These are phyloP conservation scores for Melopsittacus undulatus DNA, from an alignment of 2,797 vertebrate species.

Conservation along the genomic window DNA sequence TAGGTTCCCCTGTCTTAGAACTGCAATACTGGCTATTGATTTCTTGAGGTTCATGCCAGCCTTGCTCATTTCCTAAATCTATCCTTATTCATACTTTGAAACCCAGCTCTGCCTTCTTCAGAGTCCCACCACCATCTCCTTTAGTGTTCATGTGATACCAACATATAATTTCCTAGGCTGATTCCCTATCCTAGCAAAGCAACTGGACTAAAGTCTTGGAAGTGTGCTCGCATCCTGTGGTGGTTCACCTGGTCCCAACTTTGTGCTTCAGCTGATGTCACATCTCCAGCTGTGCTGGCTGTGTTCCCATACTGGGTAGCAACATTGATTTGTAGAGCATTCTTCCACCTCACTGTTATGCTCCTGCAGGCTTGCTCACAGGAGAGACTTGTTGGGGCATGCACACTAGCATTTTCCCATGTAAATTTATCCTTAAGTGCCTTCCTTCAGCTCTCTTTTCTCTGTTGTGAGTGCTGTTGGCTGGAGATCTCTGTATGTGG, in stretches of 20 bases:
- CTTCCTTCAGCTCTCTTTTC: not conserved
- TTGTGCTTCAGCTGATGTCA: not conserved
- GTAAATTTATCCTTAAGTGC: not conserved
- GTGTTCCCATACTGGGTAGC: rapidly evolving
- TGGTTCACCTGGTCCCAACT: not conserved
- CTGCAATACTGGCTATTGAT: not conserved
- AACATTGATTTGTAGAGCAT: not conserved
- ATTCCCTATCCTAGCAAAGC: not conserved
- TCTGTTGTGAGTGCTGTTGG: not conserved
- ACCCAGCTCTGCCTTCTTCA: not conserved
- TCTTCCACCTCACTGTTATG: not conserved
- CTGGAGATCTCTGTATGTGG: not conserved
- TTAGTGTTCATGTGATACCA: not conserved
- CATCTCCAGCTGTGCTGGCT: not conserved
- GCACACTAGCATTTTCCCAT: not conserved
- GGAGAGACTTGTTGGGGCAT: not conserved
- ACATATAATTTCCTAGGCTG: not conserved
- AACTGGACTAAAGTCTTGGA: not conserved
- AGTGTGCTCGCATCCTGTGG: rapidly evolving
- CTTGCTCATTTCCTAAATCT: not conserved
- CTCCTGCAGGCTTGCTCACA: not conserved
- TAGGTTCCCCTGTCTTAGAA: not conserved
- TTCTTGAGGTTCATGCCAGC: not conserved
- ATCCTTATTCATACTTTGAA: not conserved
- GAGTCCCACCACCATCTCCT: not conserved